Evolutionary conservation across 23 tunicate species (phyloP), one percentile per base, ranked within the genome.

Genomic region (Diplosoma virens): DNA sequence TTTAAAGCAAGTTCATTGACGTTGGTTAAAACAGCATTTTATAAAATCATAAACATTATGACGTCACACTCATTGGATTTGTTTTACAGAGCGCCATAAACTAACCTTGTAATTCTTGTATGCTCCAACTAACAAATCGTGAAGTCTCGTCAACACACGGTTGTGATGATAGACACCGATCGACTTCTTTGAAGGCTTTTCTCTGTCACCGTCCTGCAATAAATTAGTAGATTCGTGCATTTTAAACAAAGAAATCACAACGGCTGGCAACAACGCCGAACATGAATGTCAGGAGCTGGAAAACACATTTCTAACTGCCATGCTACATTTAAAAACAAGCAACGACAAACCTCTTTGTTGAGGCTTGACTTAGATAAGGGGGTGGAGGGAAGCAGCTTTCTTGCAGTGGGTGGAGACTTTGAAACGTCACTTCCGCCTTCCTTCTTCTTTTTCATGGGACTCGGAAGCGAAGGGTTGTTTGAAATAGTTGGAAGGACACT

Each of bases 71-170:
- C n/a, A n/a, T n/a, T n/a, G n/a, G n/a, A n/a, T n/a, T n/a, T n/a
- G n/a, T n/a, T n/a, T n/a, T n/a, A 41, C 61, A 55, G 22, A 55
- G 22, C n/a, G 22, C 17, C 23, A 9, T 5, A 4, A 27, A 29
- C 35, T 73, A 24, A 86, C 92, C 67, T 92, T 92, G 79, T 85
- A 92, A 72, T 67, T 92, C 33, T 67, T 77, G 68, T 92, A 92
- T 6, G 87, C 82, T 22, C 97, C 97, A 16, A 36, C 17, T 29
- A 92, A 59, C 56, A 56, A 67, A 2, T 85, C 84, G 71, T 75
- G 60, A 2, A 92, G 54, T 53, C 70, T 92, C 97, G 85, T 92
- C 20, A 72, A 47, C 24, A 71, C 29, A 67, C 85, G 46, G 27
- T 77, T 73, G 17, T 76, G 71, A 48, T 76, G 64, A 36, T 79